These are phyloP conservation scores for Stegana nigrithorax DNA, from an alignment of 2,888 invertebrate genomes.

Conservation along the genomic window DNA sequence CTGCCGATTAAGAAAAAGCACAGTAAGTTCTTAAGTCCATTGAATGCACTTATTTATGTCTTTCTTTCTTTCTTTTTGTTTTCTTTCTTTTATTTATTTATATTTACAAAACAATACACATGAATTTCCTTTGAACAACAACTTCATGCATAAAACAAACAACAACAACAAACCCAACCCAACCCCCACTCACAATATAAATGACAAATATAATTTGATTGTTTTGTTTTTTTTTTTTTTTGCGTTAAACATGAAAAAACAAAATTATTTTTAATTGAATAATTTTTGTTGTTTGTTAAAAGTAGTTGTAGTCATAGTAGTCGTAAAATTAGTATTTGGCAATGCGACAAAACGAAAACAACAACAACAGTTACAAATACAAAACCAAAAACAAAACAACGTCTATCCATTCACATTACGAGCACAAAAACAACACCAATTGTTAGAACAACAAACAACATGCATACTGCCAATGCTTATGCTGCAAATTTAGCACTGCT, in stretches of 20 bases:
- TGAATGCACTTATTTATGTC: slow-evolving; percentile 50
- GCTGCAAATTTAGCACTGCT: too few relatives aligned
- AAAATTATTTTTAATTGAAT: slow-evolving; percentile 4
- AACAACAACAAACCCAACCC: neutral
- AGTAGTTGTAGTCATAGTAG: too few relatives aligned
- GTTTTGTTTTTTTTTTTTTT: neutral
- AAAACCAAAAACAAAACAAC: slow-evolving; percentile 23
- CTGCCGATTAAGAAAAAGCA: slow-evolving; percentile 93
- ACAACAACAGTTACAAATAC: slow-evolving; percentile 28
- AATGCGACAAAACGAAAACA: slow-evolving; percentile 22
- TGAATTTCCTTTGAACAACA: neutral
- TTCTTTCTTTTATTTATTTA: slow-evolving; percentile 22
- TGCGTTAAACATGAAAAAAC: slow-evolving; percentile 9
- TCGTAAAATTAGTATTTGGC: slow-evolving; percentile 4
- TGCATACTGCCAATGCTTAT: too few relatives aligned
- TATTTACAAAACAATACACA: neutral
- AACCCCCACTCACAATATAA: too few relatives aligned
- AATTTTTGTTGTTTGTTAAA: neutral
- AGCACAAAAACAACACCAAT: slow-evolving; percentile 14
- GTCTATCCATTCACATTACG: neutral
- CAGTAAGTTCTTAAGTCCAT: slow-evolving; percentile 78
- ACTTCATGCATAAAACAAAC: neutral
- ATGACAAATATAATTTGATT: too few relatives aligned
- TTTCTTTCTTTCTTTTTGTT: slow-evolving; percentile 31
- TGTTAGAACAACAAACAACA: too few relatives aligned